Percentiles rank a stretch among this genome's conserved stretches.
Conservation (phyloP, 2,113 vertebrate species). For the Erythrolamprus reginae region DNA sequence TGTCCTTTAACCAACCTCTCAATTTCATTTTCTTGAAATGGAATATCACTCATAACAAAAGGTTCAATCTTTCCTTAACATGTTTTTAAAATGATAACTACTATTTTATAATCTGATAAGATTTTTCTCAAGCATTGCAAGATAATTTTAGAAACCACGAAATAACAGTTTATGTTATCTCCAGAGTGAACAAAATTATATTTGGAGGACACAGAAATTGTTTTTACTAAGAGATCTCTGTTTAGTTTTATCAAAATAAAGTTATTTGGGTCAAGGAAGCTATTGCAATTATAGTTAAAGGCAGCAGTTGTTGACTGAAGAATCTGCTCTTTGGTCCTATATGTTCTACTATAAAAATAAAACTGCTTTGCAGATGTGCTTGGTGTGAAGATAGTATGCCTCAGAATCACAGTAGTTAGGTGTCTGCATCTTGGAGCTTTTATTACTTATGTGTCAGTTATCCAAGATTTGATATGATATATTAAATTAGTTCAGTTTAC, state of each 20-base stretch:
- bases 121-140: background rate
- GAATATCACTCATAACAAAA: background rate
- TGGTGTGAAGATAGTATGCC: background rate
- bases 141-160: background rate
- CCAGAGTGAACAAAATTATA: background rate
- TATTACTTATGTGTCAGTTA: background rate
- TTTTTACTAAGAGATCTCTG: background rate
- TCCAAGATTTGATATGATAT: background rate
- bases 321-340: background rate
- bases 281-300: background rate
- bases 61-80: background rate
- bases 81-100: background rate
- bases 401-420: background rate
- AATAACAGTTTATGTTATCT: background rate
- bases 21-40: background rate
- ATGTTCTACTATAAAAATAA: background rate
- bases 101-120: background rate
- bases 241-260: background rate
- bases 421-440: background rate
- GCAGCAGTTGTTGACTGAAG: background rate
- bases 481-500: background rate
- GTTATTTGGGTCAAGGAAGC: background rate
- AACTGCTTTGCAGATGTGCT: background rate
- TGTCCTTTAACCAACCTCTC: conserved; percentile 13
- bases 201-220: background rate